A percentile compares a stretch with the other conserved stretches of the same genome.
Conservation (phyloP, 2,797 vertebrate genomes). For the Limosa lapponica region DNA sequence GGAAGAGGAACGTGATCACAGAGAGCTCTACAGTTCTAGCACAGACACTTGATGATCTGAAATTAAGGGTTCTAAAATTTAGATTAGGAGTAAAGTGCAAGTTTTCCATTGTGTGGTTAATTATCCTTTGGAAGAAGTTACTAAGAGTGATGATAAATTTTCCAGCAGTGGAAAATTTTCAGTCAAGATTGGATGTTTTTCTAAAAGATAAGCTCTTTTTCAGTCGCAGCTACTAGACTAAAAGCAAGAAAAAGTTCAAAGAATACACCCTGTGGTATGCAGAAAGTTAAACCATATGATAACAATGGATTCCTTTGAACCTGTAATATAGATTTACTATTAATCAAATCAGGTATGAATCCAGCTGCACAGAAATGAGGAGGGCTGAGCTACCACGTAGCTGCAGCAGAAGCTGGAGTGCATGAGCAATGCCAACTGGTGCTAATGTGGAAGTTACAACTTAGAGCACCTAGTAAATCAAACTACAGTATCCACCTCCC, state of each 20-base stretch:
- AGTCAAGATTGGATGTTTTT: neutral
- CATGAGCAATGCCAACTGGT: neutral
- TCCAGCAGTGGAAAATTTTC: neutral
- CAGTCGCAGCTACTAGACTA: neutral
- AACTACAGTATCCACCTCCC: neutral
- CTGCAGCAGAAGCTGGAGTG: neutral
- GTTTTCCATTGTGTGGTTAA: neutral
- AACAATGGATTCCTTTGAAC: neutral
- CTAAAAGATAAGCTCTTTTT: neutral
- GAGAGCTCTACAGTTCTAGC: neutral
- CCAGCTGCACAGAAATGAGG: neutral
- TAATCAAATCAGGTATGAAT: neutral
- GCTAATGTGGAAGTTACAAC: neutral
- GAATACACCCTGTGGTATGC: neutral
- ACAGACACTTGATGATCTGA: neutral
- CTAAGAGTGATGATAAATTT: neutral
- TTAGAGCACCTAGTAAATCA: neutral
- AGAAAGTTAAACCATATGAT: neutral
- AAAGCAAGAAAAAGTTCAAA: constrained; percentile 1
- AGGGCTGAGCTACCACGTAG: neutral
- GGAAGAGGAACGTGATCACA: neutral
- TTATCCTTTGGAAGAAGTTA: constrained; percentile 3
- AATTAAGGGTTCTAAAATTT: neutral
- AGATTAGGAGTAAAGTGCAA: neutral
- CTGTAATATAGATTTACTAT: neutral